These are phyloP conservation scores for Paradoxurus hermaphroditus DNA, from an alignment of 2,113 vertebrate genomes.

Conservation along the genomic window DNA sequence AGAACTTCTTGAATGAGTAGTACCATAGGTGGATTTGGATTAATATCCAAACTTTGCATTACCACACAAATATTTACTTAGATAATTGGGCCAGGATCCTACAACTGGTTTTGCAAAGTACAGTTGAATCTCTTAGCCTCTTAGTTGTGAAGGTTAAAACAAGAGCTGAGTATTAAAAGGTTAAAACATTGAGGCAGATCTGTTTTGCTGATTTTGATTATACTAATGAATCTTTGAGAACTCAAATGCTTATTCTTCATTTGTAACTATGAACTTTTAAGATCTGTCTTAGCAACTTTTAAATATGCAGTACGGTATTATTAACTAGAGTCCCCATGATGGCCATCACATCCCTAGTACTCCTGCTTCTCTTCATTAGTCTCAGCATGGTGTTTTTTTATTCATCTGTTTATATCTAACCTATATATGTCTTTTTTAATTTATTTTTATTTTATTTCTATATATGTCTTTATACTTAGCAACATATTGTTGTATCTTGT, in stretches of 20 bases:
- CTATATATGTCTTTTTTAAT: neutral
- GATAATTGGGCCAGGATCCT: neutral
- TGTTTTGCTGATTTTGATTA: neutral
- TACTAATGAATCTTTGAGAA: neutral
- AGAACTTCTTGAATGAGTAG: neutral
- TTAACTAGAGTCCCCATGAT: neutral
- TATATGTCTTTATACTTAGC: neutral
- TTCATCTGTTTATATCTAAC: neutral
- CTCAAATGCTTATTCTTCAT: neutral
- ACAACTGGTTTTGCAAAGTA: neutral
- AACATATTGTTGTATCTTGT: neutral
- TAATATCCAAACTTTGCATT: conserved; percentile 4
- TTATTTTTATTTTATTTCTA: too few species aligned
- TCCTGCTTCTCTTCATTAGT: neutral
- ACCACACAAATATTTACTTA: neutral
- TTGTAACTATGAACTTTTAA: neutral
- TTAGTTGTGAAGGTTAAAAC: neutral
- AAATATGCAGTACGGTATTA: neutral
- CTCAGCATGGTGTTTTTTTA: neutral
- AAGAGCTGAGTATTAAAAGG: neutral
- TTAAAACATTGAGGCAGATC: neutral
- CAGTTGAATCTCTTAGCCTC: neutral
- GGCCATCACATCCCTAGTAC: neutral
- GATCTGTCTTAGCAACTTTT: neutral
- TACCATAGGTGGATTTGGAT: neutral